A percentile compares a stretch with the other conserved stretches of the same genome.
phyloP scores from a whole-genome alignment of 2,888 invertebrate species.

The Cephus rjabovi region DNA sequence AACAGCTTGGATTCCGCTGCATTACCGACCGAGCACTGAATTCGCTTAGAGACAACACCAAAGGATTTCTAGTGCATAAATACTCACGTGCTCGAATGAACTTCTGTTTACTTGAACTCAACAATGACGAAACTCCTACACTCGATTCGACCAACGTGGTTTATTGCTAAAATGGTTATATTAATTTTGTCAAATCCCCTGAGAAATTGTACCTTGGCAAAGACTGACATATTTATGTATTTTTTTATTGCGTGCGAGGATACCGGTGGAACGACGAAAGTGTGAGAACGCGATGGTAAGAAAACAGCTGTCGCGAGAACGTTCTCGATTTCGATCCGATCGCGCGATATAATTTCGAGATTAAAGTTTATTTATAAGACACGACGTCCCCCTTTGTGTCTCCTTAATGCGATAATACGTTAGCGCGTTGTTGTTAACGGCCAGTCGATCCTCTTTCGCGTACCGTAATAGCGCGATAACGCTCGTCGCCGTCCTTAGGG shows the following conservation, averaged over 20 bases:
- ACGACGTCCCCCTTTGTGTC: neutral
- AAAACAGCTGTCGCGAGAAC: constrained; percentile 1
- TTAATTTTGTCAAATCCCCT: neutral
- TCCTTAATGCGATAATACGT: constrained; percentile 1
- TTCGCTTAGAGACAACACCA: neutral
- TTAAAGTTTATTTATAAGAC: constrained; percentile 5
- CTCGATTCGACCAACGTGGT: no score
- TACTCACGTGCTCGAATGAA: neutral
- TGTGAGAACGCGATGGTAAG: neutral
- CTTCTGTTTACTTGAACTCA: no score
- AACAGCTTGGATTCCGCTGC: neutral
- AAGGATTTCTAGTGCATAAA: no score
- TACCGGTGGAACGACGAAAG: neutral
- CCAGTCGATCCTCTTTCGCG: constrained; percentile 1
- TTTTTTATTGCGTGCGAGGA: neutral
- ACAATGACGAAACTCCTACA: no score
- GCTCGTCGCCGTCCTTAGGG: neutral
- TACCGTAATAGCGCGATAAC: constrained; percentile 2
- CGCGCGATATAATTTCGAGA: neutral
- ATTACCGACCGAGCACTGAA: neutral
- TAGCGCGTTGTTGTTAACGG: constrained; percentile 1
- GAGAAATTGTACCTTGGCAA: neutral
- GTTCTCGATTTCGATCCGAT: neutral
- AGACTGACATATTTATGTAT: neutral
- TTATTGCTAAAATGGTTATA: neutral